Evolutionary conservation across 2,888 invertebrate species (phyloP).

Genomic region (Drosophila percnosoma): DNA sequence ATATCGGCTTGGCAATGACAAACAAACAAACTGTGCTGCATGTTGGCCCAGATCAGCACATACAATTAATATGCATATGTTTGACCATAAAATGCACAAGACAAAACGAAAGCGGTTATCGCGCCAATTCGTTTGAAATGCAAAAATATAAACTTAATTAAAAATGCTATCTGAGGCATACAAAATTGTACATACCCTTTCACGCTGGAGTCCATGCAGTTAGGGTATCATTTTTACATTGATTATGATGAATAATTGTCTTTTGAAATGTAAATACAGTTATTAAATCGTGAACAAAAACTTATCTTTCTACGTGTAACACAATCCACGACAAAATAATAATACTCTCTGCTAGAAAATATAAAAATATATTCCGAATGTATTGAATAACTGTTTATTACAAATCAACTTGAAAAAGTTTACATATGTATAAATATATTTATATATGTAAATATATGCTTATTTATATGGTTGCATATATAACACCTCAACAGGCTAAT

Average conservation of each 20-base stretch:
- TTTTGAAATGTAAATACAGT: neutral
- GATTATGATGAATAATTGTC: neutral
- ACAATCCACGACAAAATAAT: neutral
- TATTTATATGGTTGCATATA: neutral
- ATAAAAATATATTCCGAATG: neutral
- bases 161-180: neutral
- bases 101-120: conserved; percentile 12
- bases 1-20: neutral
- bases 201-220: neutral
- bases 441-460: neutral
- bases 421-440: neutral
- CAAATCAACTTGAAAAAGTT: neutral
- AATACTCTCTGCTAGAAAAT: neutral
- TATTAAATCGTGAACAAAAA: neutral
- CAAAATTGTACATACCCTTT: neutral
- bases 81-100: conserved; percentile 14
- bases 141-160: neutral
- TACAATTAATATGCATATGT: conserved; percentile 1
- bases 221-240: neutral
- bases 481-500: neutral
- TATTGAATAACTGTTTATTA: conserved; percentile 23
- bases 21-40: neutral
- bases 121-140: neutral
- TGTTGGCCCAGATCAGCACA: conserved; percentile 16
- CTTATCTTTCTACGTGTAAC: neutral